phyloP scores from a whole-genome alignment of 2,888 invertebrate species.

The Embidobia sp. region DNA sequence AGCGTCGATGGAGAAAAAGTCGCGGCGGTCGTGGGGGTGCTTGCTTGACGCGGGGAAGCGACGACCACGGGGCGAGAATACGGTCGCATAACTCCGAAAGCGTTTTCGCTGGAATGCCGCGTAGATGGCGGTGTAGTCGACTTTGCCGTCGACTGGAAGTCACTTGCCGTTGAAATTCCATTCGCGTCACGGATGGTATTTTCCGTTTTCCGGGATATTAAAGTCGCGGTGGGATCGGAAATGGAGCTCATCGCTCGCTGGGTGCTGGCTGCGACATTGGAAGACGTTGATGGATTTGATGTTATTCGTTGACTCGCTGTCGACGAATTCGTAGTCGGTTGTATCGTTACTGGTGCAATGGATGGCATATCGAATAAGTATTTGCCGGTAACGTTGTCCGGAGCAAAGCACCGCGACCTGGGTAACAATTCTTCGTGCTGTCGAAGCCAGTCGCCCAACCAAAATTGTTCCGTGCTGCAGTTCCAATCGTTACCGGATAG shows the following conservation, averaged over 20 bases:
- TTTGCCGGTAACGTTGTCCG: conserved; percentile 68
- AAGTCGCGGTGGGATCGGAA: conserved; percentile 41
- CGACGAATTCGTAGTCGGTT: background rate
- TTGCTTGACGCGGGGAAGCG: background rate
- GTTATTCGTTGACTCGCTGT: too few species aligned
- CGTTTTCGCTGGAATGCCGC: conserved; percentile 40
- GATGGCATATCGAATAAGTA: conserved; percentile 72
- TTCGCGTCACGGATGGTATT: conserved; percentile 43
- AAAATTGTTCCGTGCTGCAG: conserved; percentile 85
- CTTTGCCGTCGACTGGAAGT: too few species aligned
- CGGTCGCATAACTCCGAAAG: conserved; percentile 36
- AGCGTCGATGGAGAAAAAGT: background rate
- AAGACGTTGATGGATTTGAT: conserved; percentile 56
- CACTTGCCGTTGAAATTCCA: conserved; percentile 48
- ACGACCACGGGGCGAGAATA: conserved; percentile 3
- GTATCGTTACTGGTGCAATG: conserved; percentile 46
- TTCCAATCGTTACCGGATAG: conserved; percentile 88
- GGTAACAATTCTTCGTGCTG: conserved; percentile 80
- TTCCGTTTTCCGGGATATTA: conserved; percentile 52
- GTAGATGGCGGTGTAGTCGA: too few species aligned
- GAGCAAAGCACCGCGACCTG: conserved; percentile 70
- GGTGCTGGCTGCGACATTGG: too few species aligned
- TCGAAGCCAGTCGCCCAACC: conserved; percentile 87
- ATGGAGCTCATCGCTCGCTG: too few species aligned
- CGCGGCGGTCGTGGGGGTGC: background rate